These are phyloP conservation scores for Disparrhopalites patrizii DNA, from an alignment of 2,888 invertebrate genomes.

Conservation along the genomic window DNA sequence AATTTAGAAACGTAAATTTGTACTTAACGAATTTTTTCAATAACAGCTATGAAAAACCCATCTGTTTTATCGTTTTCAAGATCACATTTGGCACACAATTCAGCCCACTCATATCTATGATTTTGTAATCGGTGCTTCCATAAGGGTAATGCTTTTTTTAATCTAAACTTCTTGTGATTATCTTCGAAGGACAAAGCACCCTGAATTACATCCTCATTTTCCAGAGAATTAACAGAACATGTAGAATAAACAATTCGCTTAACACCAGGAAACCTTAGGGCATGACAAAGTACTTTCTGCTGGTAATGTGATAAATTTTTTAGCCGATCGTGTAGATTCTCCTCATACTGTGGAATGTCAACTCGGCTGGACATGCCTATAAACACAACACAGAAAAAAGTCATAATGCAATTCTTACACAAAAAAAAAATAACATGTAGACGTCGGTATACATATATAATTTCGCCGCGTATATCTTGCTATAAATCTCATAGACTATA, in stretches of 20 bases:
- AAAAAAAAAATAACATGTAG: neutral
- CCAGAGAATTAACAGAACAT: slow-evolving; percentile 82
- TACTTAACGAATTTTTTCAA: slow-evolving; percentile 57
- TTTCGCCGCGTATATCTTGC: too few relatives aligned
- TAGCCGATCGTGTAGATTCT: slow-evolving; percentile 42
- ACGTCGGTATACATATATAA: neutral
- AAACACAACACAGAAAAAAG: neutral
- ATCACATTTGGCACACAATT: slow-evolving; percentile 72
- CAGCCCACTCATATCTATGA: slow-evolving; percentile 61
- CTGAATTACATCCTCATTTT: slow-evolving; percentile 86
- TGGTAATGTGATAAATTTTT: slow-evolving; percentile 60
- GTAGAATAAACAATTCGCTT: slow-evolving; percentile 92
- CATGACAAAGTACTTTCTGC: slow-evolving; percentile 70
- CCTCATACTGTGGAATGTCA: slow-evolving; percentile 49
- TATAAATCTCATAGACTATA: neutral
- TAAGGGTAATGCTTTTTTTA: slow-evolving; percentile 49
- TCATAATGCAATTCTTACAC: neutral
- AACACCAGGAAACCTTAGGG: slow-evolving; percentile 78
- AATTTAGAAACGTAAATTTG: too few relatives aligned
- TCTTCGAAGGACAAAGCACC: slow-evolving; percentile 57
- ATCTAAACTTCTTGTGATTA: slow-evolving; percentile 37
- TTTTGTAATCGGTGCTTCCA: slow-evolving; percentile 45
- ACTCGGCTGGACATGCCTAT: slow-evolving; percentile 61
- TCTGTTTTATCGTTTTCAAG: slow-evolving; percentile 76
- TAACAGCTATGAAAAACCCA: slow-evolving; percentile 92